Evolutionary conservation across 2,797 vertebrate species (phyloP), one percentile per base, ranked within the genome.

Genomic region (Corythornis leucogaster): DNA sequence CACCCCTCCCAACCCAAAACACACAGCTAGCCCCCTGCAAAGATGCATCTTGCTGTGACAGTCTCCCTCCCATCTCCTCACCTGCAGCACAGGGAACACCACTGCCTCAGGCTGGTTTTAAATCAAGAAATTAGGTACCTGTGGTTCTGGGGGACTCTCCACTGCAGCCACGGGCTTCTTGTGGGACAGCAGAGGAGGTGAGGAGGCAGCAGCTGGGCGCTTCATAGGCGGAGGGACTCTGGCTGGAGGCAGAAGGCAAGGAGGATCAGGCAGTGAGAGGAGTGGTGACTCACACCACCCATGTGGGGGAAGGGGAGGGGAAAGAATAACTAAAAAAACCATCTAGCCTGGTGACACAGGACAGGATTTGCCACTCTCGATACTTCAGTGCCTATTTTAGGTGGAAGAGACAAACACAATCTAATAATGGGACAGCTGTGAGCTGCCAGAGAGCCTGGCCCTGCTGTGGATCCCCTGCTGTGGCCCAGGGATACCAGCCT

Each of bases 161-260:
- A 83, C 85, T 15, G 81, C 97, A 78, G 97, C 84, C 13, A 97
- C 81, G 1, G 93, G 86, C 13, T 88, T 98, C 95, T 98, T 98
- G 83, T 97, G 95, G 30, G 96, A 97, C 33, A 97, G 97, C 42
- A 98, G 97, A 55, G 96, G 88, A 2, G 73, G 82, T 3, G 95
- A 96, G 26, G 94, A 93, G 66, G 94, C 87, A 92, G 94, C 95
- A 75, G 96, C 94, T 25, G 98, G 96, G 84, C 95, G 97, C 95
- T 99, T 99, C 97, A 98, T 96, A 87, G 98, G 82, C 0, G 71
- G 87, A 69, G 96, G 94, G 73, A 96, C 75, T 28, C 95, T 85
- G 8, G 92, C 97, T 98, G 93, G 62, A 89, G 75, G 89, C 83
- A 79, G 85, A 73, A 92, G 25, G 62, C 79, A 92, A 80, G 74